A percentile compares a stretch with the other conserved stretches of the same genome.
These are phyloP conservation scores for Psylliodes chrysocephalus DNA, from an alignment of 2,888 invertebrate species.

Conservation along the genomic window DNA sequence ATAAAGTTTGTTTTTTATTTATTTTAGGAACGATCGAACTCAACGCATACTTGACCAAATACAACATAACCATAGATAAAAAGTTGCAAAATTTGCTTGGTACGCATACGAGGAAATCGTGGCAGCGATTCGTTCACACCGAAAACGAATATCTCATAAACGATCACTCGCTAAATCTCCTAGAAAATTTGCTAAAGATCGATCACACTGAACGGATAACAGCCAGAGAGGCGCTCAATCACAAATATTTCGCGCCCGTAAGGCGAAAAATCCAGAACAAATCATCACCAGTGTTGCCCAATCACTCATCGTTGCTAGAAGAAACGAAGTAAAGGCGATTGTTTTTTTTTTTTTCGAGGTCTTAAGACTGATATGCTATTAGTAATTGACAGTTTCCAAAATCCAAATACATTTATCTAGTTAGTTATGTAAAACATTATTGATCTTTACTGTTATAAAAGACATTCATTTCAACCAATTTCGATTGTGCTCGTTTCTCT, in stretches of 20 bases:
- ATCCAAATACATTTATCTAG: constrained; percentile 1
- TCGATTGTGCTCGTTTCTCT: background rate
- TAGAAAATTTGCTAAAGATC: constrained; percentile 59
- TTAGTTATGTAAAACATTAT: constrained; percentile 4
- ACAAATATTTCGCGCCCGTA: constrained; percentile 59
- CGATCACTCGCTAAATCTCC: constrained; percentile 58
- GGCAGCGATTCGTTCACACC: constrained; percentile 61
- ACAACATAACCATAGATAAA: constrained; percentile 57
- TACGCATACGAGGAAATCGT: constrained; percentile 57
- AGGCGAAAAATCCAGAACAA: constrained; percentile 37
- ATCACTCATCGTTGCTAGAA: constrained; percentile 4
- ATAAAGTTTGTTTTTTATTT: background rate
- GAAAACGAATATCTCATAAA: constrained; percentile 62
- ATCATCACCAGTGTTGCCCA: constrained; percentile 17
- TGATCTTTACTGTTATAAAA: constrained; percentile 4
- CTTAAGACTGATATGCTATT: background rate
- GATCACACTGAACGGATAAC: constrained; percentile 61
- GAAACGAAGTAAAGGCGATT: background rate
- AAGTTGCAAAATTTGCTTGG: constrained; percentile 54
- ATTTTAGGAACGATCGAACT: constrained; percentile 57
- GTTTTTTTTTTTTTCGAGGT: background rate
- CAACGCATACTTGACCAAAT: constrained; percentile 58
- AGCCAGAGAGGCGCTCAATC: constrained; percentile 60
- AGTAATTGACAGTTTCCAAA: background rate
- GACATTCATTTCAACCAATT: background rate